These are phyloP conservation scores for Tachystola acroxantha DNA, from an alignment of 2,888 invertebrate species.

Conservation along the genomic window DNA sequence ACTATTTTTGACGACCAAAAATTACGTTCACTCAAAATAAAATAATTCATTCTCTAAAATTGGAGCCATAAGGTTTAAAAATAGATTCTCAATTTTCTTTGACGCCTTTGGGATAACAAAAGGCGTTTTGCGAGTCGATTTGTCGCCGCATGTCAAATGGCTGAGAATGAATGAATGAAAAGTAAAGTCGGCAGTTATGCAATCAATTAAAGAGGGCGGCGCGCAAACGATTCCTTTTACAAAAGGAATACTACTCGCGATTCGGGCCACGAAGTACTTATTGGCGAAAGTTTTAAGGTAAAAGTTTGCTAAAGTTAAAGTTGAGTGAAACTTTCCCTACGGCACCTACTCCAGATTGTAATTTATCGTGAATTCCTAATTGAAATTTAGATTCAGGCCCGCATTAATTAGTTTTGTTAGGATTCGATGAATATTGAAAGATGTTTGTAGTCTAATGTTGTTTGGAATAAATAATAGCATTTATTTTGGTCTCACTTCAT, in stretches of 20 bases:
- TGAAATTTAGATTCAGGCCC: neutral
- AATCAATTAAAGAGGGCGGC: slow-evolving; percentile 69
- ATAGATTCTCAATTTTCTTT: neutral
- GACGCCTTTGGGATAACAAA: slow-evolving; percentile 12
- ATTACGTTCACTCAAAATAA: too few relatives aligned
- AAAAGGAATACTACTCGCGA: slow-evolving; percentile 25
- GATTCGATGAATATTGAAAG: neutral
- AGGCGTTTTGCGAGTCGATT: slow-evolving; percentile 42
- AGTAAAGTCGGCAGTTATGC: slow-evolving; percentile 58
- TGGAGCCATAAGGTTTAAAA: neutral
- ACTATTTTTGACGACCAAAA: too few relatives aligned
- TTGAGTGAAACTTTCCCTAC: neutral
- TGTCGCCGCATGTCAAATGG: slow-evolving; percentile 67
- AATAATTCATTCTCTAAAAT: neutral
- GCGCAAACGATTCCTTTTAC: slow-evolving; percentile 29
- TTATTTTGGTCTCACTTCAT: too few relatives aligned
- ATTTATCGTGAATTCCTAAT: neutral
- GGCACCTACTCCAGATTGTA: neutral
- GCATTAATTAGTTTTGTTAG: neutral
- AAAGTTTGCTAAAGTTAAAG: neutral
- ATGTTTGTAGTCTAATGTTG: too few relatives aligned
- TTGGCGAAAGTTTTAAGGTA: slow-evolving; percentile 3
- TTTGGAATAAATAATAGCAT: too few relatives aligned
- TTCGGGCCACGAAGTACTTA: slow-evolving; percentile 31
- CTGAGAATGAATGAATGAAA: slow-evolving; percentile 35